Conservation (phyloP, 2,888 invertebrate species). For the Argyresthia goedartella region DNA sequence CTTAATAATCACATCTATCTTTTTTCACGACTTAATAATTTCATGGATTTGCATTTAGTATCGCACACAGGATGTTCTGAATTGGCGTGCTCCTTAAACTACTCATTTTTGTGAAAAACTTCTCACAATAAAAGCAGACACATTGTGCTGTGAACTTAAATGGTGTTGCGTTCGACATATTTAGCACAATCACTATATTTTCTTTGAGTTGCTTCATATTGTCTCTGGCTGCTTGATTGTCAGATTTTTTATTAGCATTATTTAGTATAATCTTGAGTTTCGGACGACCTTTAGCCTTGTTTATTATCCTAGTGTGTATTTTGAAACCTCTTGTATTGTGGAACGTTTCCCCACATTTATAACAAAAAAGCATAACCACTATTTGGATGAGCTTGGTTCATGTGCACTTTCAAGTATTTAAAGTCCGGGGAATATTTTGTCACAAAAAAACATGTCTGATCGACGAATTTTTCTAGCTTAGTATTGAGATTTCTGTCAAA, state of each 20-base stretch:
- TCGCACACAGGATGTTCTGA: conserved; percentile 50
- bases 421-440: conserved; percentile 39
- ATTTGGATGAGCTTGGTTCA: conserved; percentile 39
- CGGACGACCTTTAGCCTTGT: too few relatives aligned
- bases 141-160: conserved; percentile 61
- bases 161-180: conserved; percentile 60
- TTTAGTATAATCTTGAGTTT: too few relatives aligned
- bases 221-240: conserved; percentile 40
- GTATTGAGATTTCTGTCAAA: too few relatives aligned
- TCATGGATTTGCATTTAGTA: conserved; percentile 48
- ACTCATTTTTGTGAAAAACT: conserved; percentile 54
- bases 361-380: conserved; percentile 37
- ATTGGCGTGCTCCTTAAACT: conserved; percentile 46
- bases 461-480: too few relatives aligned
- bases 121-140: conserved; percentile 58
- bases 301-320: too few relatives aligned
- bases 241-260: too few relatives aligned
- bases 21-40: conserved; percentile 27
- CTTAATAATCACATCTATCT: conserved; percentile 25
- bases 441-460: conserved; percentile 55
- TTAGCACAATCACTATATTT: conserved; percentile 51
- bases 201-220: conserved; percentile 56
- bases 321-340: conserved; percentile 52
- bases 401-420: conserved; percentile 27
- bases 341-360: conserved; percentile 49